phyloP scores from a whole-genome alignment of 2,113 vertebrate species.

The Pachyramphus minor region DNA sequence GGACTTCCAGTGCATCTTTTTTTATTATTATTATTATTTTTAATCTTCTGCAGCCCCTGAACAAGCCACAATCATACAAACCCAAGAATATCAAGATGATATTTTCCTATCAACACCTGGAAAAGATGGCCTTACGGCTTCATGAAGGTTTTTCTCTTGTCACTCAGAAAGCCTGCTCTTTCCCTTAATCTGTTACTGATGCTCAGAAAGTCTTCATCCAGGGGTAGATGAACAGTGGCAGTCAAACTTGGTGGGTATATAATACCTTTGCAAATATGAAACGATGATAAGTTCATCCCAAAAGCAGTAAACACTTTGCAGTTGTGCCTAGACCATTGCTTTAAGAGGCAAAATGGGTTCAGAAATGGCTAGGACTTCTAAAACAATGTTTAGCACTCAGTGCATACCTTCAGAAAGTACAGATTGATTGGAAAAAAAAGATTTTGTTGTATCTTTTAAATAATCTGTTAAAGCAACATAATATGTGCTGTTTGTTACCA shows the following conservation, averaged over 20 bases:
- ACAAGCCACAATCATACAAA: neutral
- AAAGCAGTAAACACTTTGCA: neutral
- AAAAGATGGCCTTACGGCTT: neutral
- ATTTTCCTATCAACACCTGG: neutral
- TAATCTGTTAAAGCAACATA: neutral
- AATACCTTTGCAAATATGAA: neutral
- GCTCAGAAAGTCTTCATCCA: neutral
- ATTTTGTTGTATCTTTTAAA: neutral
- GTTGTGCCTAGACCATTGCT: neutral
- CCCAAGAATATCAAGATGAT: fast-evolving
- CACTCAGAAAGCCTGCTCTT: neutral
- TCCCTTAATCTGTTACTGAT: neutral
- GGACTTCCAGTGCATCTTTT: neutral
- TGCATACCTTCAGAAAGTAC: neutral
- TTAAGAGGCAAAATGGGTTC: neutral
- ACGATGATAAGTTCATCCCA: neutral
- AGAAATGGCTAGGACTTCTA: neutral
- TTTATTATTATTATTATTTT: too few species aligned
- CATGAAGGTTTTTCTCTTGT: neutral
- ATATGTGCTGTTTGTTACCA: neutral
- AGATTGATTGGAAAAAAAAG: neutral
- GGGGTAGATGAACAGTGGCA: neutral
- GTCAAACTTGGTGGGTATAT: neutral
- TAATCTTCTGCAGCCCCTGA: neutral
- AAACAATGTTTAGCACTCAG: neutral